Conservation (phyloP, 2,113 vertebrate species). For the Tychaedon coryphoeus region DNA sequence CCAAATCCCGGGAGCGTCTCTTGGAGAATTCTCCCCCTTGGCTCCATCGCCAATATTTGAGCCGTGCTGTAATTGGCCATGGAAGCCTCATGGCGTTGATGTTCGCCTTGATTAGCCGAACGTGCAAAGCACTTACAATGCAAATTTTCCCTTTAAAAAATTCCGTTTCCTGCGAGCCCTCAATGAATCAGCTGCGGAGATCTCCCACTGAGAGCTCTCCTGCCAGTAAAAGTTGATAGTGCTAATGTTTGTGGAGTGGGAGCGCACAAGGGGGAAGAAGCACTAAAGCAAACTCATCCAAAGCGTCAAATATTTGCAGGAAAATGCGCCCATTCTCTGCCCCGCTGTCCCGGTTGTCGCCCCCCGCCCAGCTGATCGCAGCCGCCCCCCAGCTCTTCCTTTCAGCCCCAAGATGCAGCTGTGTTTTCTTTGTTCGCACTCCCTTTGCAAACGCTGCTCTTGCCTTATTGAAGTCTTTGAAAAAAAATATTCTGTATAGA, state of each 20-base stretch:
- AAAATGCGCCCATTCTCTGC: background rate
- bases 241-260: conserved; percentile 29
- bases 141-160: conserved; percentile 43
- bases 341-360: background rate
- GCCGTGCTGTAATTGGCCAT: background rate
- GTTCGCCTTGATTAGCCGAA: conserved; percentile 21
- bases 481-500: conserved; percentile 59
- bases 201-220: conserved; percentile 49
- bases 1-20: background rate
- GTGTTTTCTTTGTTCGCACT: conserved; percentile 49
- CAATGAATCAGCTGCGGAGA: conserved; percentile 41
- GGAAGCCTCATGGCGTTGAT: background rate
- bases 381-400: conserved; percentile 40
- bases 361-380: background rate
- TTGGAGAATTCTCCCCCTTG: background rate
- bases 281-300: conserved; percentile 21
- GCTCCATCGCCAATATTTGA: background rate
- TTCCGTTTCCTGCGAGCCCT: conserved; percentile 27
- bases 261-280: conserved; percentile 20
- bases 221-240: conserved; percentile 52
- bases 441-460: conserved; percentile 42
- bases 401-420: conserved; percentile 62
- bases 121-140: conserved; percentile 34
- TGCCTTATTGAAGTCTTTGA: conserved; percentile 55
- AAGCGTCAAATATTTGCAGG: conserved; percentile 21